Evolutionary conservation across 35 echinoderm and acorn worm genomes (phyloP), one percentile per base, ranked within the genome.

Genomic region (Holothuria glaberrima): DNA sequence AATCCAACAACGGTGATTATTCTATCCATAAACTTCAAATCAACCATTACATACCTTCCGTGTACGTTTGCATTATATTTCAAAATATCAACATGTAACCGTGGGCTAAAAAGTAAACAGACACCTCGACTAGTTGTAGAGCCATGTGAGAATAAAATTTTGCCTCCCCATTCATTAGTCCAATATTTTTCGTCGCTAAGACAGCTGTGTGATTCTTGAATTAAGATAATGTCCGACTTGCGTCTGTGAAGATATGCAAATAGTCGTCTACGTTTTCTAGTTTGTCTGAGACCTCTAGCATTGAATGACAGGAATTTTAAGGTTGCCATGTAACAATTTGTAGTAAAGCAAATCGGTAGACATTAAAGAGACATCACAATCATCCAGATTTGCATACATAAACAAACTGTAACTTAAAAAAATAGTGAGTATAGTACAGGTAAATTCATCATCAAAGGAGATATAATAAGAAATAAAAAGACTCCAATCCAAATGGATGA

Each of bases 111-210:
- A 25, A 72, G 69, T 65, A 72, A 29, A 31, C 69, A 72, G 29
- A 72, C 69, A 72, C 69, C 69, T 72, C 69, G 22, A 25, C 69
- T 72, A 72, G 0, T 72, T 12, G n/a, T 72, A 18, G 69, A 29
- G 9, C 29, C 69, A 72, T 72, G 29, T 6, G 6, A 72, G 9
- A 72, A 32, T 10, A 72, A 10, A 32, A 72, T 31, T 12, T 72
- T 72, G 22, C 68, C 68, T 72, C 68, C 27, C 68, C n/a, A 72
- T 30, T 72, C 69, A 17, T 72, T 72, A 17, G 29, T 31, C 28
- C 28, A 72, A 31, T 72, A 72, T 65, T 65, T 65, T 65, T 65
- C 62, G 28, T 65, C 13, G 13, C 13, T 41, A 7, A 41, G 36
- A 30, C 68, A 71, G 68, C 68, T 71, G 27, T 71, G 68, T 33